Conservation (phyloP, 2,888 invertebrate species). For the Cataglyphis rosenhaueri region DNA sequence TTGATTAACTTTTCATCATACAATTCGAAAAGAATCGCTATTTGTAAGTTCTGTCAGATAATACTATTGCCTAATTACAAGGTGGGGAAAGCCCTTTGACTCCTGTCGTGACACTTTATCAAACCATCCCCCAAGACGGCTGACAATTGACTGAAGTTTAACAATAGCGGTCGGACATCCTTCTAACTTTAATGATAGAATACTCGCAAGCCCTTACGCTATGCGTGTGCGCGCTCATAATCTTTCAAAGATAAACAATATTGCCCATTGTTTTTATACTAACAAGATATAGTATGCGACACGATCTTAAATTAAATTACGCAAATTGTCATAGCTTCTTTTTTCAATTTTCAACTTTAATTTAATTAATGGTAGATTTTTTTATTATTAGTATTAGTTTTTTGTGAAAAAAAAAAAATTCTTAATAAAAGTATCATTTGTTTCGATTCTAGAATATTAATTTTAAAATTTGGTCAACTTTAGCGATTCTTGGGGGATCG, state of each 20-base stretch:
- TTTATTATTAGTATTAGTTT: background rate
- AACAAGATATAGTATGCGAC: constrained; percentile 8
- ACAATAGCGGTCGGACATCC: constrained; percentile 51
- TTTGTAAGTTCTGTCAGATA: constrained; percentile 45
- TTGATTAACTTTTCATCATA: background rate
- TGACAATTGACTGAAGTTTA: constrained; percentile 60
- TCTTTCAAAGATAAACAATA: constrained; percentile 66
- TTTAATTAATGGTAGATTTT: background rate
- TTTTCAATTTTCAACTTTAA: background rate
- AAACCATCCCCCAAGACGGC: constrained; percentile 49
- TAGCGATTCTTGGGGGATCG: background rate
- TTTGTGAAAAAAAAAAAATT: background rate
- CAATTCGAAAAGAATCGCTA: background rate
- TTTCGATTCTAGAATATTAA: background rate
- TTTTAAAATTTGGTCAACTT: background rate
- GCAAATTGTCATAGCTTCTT: background rate
- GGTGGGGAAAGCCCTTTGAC: background rate
- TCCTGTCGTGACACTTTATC: background rate
- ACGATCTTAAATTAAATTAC: constrained; percentile 4
- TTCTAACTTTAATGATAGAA: constrained; percentile 61
- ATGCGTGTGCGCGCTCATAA: constrained; percentile 54
- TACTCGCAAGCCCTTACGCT: constrained; percentile 35
- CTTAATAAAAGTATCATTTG: background rate
- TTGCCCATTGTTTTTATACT: constrained; percentile 46
- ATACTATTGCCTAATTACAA: constrained; percentile 61